Evolutionary conservation across 2,113 vertebrate species (phyloP).

Genomic region (Nycticorax nycticorax): DNA sequence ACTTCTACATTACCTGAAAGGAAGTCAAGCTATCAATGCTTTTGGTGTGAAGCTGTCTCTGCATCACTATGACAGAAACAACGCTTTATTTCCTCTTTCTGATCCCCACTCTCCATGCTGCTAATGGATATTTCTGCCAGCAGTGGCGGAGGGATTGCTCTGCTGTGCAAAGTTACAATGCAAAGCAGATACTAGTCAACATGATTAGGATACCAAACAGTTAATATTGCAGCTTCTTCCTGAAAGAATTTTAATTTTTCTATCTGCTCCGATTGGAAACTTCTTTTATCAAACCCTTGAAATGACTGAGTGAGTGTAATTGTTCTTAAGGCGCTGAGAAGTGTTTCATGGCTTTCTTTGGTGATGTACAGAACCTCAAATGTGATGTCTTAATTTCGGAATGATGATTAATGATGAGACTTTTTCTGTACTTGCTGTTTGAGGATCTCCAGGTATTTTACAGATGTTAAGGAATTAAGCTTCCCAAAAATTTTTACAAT

Average conservation of each 20-base stretch:
- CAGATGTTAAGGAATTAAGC: neutral
- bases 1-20: neutral
- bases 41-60: neutral
- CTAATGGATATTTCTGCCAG: neutral
- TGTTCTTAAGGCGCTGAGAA: neutral
- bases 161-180: neutral
- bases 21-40: neutral
- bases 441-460: neutral
- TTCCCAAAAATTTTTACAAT: neutral
- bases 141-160: neutral
- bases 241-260: neutral
- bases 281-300: slow-evolving; percentile 12
- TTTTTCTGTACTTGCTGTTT: neutral
- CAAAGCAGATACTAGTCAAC: neutral
- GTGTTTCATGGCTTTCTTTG: neutral
- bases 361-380: neutral
- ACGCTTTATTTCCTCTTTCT: neutral
- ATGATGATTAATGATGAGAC: neutral
- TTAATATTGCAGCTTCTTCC: neutral
- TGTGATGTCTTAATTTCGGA: slow-evolving; percentile 27
- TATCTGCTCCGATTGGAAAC: neutral
- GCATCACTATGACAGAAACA: neutral
- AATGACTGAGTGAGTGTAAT: neutral
- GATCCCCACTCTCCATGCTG: neutral
- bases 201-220: neutral